Base-by-base conservation (phyloP, 2,797 vertebrate genomes). In the Ambastaia sidthimunki region DNA sequence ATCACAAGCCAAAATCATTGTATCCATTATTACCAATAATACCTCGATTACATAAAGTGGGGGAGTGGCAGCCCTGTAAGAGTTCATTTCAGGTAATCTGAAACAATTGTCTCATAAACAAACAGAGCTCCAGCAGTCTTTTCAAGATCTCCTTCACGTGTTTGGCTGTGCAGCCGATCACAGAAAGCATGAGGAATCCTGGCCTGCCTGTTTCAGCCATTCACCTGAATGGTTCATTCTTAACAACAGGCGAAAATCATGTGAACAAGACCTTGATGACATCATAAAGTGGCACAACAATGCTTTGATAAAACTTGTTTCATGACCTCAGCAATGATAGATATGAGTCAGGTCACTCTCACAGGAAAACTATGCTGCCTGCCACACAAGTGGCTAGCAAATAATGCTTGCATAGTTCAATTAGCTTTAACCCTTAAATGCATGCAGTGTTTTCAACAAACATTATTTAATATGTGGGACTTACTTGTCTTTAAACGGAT, bases 291-390 rank as follows among this genome's bases (percentile, higher is more conserved):
- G 47, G 23, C 16, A 31, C 19, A 69, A 52, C 62, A 71, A 25
- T 9, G 3, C 44, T 74, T 31, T 34, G 65, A 37, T 75, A 66
- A 74, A 75, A 31, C 47, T 37, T 18, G 62, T 69, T 60, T 78
- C 23, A 74, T 80, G 50, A 70, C 75, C 74, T 76, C 72, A 81
- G 31, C 41, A 68, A n/a, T 70, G 74, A 80, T 69, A 19, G 47
- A 52, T 66, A 71, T 44, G 70, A 80, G 82, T 82, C 74, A 74
- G 72, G 63, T 31, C 57, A 70, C 50, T 67, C 63, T 83, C 82
- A 83, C 57, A 25, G 47, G 76, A 79, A 75, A 85, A 63, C 76
- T 78, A 82, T 80, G 76, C 59, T 21, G 57, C 28, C 15, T 80
- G 79, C 63, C 57, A 66, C 55, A 78, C 57, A 47, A 60, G 76